Evolutionary conservation across 2,797 vertebrate genomes (phyloP).

Genomic region (Sphaeramia orbicularis): DNA sequence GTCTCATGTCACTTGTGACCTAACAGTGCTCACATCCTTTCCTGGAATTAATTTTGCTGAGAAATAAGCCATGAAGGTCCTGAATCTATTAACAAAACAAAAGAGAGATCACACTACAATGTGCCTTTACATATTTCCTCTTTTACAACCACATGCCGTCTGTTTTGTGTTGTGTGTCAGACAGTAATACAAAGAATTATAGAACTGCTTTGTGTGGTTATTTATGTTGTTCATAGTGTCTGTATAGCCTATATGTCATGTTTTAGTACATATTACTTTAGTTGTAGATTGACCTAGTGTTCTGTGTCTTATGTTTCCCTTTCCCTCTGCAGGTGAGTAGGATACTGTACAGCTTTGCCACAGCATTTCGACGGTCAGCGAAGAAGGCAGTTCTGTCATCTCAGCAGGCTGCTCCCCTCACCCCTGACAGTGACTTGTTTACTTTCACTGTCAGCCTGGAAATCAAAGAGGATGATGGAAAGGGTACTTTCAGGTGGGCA

Average conservation of each 20-base stretch:
- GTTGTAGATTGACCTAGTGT: not conserved
- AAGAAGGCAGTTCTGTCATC: constrained; percentile 90
- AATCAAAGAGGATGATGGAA: constrained; percentile 98
- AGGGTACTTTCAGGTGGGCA: constrained; percentile 96
- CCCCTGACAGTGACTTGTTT: constrained; percentile 97
- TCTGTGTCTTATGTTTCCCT: constrained; percentile 3
- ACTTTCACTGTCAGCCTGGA: constrained; percentile 97
- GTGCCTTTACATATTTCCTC: no score
- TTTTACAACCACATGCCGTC: no score
- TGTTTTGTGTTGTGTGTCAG: not conserved
- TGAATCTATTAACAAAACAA: no score
- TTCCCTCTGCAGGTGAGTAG: constrained; percentile 90
- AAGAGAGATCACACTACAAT: no score
- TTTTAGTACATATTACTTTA: no score
- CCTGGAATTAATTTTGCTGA: no score
- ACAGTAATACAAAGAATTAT: not conserved
- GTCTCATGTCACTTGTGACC: not conserved
- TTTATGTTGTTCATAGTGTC: not conserved
- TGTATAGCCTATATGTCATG: no score
- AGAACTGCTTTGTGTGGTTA: not conserved
- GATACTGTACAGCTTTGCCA: constrained; percentile 98
- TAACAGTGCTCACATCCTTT: no score
- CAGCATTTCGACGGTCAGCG: constrained; percentile 95
- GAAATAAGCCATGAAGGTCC: no score
- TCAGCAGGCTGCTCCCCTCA: constrained; percentile 88